A percentile compares a stretch with the other conserved stretches of the same genome.
These are phyloP conservation scores for Lampropteryx suffumata DNA, from an alignment of 2,888 invertebrate species.

Conservation along the genomic window DNA sequence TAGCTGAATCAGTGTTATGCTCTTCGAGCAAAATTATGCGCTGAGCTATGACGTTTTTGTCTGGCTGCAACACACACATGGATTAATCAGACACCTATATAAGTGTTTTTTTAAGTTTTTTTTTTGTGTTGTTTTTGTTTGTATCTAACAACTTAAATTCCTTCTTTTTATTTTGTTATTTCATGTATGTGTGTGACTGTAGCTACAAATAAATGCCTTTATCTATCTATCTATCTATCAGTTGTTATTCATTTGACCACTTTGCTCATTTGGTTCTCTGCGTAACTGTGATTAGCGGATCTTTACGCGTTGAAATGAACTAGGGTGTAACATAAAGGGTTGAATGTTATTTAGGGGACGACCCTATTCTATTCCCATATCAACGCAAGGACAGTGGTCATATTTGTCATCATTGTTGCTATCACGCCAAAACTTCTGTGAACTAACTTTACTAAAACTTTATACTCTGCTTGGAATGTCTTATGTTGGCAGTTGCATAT, in stretches of 20 bases:
- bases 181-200: too few species aligned
- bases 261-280: constrained; percentile 30
- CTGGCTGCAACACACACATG: too few species aligned
- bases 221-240: too few species aligned
- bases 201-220: too few species aligned
- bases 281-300: constrained; percentile 53
- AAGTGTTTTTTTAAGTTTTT: too few species aligned
- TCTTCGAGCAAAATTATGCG: too few species aligned
- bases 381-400: constrained; percentile 48
- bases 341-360: constrained; percentile 64
- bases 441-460: constrained; percentile 4
- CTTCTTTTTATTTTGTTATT: too few species aligned
- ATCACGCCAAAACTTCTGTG: constrained; percentile 10
- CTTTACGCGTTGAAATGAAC: constrained; percentile 51
- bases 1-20: too few species aligned
- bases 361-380: constrained; percentile 43
- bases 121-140: too few species aligned
- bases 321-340: constrained; percentile 74
- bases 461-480: neutral
- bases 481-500: neutral
- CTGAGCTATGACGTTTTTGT: too few species aligned
- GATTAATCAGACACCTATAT: too few species aligned
- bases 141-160: too few species aligned
- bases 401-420: constrained; percentile 20
- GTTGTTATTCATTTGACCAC: constrained; percentile 20